phyloP scores from a whole-genome alignment of 2,797 vertebrate species.

The Steatocranus sp. region DNA sequence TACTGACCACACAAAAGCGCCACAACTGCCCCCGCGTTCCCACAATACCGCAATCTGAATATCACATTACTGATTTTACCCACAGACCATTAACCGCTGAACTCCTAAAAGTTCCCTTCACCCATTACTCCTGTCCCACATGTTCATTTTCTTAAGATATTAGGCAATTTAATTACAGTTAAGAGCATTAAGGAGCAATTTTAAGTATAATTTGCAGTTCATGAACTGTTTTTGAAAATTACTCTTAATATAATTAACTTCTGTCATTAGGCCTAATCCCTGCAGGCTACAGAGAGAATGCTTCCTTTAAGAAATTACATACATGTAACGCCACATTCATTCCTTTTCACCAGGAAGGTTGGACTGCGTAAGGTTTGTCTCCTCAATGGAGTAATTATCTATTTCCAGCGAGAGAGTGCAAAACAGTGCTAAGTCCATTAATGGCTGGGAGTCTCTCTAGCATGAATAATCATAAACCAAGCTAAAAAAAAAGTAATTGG shows the following conservation, averaged over 20 bases:
- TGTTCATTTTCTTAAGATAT: conserved; percentile 74
- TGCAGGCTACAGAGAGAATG: conserved; percentile 72
- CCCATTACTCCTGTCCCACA: conserved; percentile 53
- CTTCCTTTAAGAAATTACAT: conserved; percentile 75
- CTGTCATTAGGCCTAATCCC: conserved; percentile 84
- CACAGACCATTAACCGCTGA: conserved; percentile 22
- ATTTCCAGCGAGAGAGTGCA: conserved; percentile 54
- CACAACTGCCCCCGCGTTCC: background rate
- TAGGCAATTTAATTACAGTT: conserved; percentile 81
- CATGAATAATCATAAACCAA: conserved; percentile 52
- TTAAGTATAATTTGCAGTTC: conserved; percentile 86
- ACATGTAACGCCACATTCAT: conserved; percentile 59
- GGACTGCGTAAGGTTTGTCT: conserved; percentile 50
- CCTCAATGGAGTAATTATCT: conserved; percentile 69
- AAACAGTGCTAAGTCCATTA: conserved; percentile 62
- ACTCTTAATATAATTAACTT: conserved; percentile 87
- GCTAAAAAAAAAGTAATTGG: conserved; percentile 20
- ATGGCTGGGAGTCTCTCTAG: conserved; percentile 38
- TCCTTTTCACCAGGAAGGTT: conserved; percentile 48
- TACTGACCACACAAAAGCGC: background rate
- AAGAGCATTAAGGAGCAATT: conserved; percentile 80
- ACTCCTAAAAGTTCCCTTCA: conserved; percentile 54
- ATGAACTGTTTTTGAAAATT: conserved; percentile 86
- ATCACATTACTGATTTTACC: conserved; percentile 19
- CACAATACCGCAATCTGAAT: background rate